These are phyloP conservation scores for Drosophila pallidifrons DNA, from an alignment of 1,140 invertebrate genomes.

Conservation along the genomic window DNA sequence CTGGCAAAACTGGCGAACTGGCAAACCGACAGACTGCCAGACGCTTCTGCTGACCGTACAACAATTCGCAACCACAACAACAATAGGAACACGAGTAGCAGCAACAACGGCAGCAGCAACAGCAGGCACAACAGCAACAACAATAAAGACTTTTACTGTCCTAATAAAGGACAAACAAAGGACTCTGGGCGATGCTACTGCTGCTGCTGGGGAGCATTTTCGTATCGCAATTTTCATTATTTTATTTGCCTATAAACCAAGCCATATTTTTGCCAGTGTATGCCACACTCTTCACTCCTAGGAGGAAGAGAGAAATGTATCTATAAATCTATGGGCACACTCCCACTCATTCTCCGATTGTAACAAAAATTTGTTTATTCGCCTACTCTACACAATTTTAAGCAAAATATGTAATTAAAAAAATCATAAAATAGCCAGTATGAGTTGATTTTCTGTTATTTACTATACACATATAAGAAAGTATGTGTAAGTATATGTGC, in stretches of 20 bases:
- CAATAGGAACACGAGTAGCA: conserved; percentile 37
- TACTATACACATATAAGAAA: conserved; percentile 15
- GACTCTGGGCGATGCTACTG: conserved; percentile 59
- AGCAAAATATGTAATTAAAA: conserved; percentile 83
- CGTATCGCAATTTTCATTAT: conserved; percentile 83
- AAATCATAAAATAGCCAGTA: conserved; percentile 71
- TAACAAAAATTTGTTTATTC: conserved; percentile 66
- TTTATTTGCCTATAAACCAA: conserved; percentile 84
- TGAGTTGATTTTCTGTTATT: conserved; percentile 28
- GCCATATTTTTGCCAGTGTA: conserved; percentile 78
- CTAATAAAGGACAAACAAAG: conserved; percentile 84
- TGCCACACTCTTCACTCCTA: conserved; percentile 7
- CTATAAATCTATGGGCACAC: conserved; percentile 21
- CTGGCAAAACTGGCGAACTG: conserved; percentile 13
- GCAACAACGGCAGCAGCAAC: conserved; percentile 27
- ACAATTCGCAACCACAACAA: conserved; percentile 39
- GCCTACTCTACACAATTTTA: conserved; percentile 70
- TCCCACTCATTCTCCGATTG: conserved; percentile 9
- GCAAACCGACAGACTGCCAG: conserved; percentile 4
- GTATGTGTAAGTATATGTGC: conserved; percentile 21
- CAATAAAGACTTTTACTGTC: conserved; percentile 82
- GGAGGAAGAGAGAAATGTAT: conserved; percentile 5
- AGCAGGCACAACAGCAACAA: conserved; percentile 67
- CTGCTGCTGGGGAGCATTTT: conserved; percentile 54
- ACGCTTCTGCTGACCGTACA: conserved; percentile 6